These are phyloP conservation scores for Motacilla alba DNA, from an alignment of 2,113 vertebrate species.

Conservation along the genomic window DNA sequence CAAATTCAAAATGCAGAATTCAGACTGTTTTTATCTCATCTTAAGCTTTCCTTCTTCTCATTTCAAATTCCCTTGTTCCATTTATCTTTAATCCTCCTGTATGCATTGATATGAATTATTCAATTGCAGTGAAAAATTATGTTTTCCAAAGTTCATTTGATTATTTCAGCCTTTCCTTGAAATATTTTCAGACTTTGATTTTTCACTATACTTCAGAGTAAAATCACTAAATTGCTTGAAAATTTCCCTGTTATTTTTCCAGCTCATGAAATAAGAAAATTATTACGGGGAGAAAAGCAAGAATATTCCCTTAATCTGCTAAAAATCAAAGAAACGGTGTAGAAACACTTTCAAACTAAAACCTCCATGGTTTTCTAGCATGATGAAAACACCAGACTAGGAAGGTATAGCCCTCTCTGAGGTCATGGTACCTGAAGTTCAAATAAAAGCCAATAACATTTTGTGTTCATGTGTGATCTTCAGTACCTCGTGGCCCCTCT, in stretches of 20 bases:
- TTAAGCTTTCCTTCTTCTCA: background rate
- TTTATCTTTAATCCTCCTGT: background rate
- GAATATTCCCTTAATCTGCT: background rate
- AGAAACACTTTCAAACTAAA: background rate
- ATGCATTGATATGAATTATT: background rate
- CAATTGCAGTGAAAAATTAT: background rate
- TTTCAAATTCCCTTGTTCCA: background rate
- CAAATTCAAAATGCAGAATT: background rate
- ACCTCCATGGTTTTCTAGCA: background rate
- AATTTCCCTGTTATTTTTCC: background rate
- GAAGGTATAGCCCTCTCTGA: background rate
- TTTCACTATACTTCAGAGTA: background rate
- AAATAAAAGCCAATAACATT: background rate
- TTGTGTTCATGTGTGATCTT: background rate
- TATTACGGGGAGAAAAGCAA: background rate
- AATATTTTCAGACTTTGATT: background rate
- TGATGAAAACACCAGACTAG: background rate
- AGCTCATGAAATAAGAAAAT: background rate
- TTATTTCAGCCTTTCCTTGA: background rate
- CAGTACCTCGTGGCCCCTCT: background rate
- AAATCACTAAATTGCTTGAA: background rate
- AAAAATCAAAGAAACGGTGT: background rate
- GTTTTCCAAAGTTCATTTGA: background rate
- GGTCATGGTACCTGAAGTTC: background rate
- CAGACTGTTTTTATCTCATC: background rate